Conservation (phyloP, 2,888 invertebrate genomes). For the Microctonus brassicae region DNA sequence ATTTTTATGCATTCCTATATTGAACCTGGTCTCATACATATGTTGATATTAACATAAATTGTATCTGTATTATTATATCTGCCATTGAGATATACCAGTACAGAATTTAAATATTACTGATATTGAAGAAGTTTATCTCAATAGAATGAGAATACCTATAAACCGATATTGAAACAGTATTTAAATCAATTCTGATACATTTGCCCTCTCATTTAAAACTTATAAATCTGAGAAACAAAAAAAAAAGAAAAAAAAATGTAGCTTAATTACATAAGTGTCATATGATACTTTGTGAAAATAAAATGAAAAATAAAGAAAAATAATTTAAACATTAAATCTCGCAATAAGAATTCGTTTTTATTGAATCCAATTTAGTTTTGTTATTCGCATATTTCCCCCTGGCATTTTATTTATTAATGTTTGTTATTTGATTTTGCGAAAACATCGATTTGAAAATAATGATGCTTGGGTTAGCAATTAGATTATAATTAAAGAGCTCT, state of each 20-base stretch:
- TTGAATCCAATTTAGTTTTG: constrained; percentile 1
- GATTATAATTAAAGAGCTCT: too few relatives aligned
- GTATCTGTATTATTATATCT: background rate
- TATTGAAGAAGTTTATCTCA: background rate
- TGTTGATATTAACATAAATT: background rate
- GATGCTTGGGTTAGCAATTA: background rate
- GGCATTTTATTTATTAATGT: background rate
- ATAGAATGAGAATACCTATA: background rate
- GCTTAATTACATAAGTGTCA: constrained; percentile 11
- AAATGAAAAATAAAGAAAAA: background rate
- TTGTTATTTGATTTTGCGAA: background rate
- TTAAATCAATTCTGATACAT: background rate
- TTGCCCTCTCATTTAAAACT: constrained; percentile 10
- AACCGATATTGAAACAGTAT: background rate
- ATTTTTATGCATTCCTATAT: background rate
- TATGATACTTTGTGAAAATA: constrained; percentile 1
- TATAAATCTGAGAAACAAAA: too few relatives aligned
- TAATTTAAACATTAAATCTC: background rate
- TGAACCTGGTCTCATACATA: constrained; percentile 2
- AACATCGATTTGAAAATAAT: background rate
- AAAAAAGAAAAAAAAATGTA: constrained; percentile 11
- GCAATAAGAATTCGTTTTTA: background rate
- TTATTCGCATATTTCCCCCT: constrained; percentile 15
- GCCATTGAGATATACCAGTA: background rate
- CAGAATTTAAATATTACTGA: background rate